Evolutionary conservation across 2,888 invertebrate genomes (phyloP), one percentile per base, ranked within the genome.

Genomic region (Iphiclides podalirius): DNA sequence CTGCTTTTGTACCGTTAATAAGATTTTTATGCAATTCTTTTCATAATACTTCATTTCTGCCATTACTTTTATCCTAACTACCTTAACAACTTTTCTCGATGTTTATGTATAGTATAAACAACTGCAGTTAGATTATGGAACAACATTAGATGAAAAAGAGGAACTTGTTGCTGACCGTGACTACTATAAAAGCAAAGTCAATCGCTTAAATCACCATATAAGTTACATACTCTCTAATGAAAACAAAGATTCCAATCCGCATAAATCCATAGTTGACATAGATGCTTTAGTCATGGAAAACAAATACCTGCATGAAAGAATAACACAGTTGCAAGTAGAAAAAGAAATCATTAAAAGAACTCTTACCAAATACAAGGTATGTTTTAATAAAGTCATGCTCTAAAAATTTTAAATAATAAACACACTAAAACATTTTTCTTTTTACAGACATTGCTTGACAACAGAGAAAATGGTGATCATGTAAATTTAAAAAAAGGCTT

Each of bases 61-160:
- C n/a, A n/a, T n/a, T n/a, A n/a, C n/a, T n/a, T n/a, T n/a, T n/a
- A n/a, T n/a, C n/a, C n/a, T n/a, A n/a, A n/a, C n/a, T n/a, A n/a
- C n/a, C n/a, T n/a, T n/a, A n/a, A n/a, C n/a, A n/a, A n/a, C n/a
- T n/a, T n/a, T n/a, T n/a, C n/a, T n/a, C n/a, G n/a, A n/a, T n/a
- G n/a, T n/a, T n/a, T 14, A 1, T 45, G 68, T 73, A 34, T 69
- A 94, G 93, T 94, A 92, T 71, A 90, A 90, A 57, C 94, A 95
- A 76, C 76, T 96, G 39, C 92, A 94, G 64, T 85, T 92, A 37
- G 96, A 96, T 76, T 89, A 96, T 23, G 92, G 95, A 71, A 91
- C 93, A 4, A 90, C 95, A 17, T 75, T 96, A 36, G 96, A 96
- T 74, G 96, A 96, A 70, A 96, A 96, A 68, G 95, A 96, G 67